Evolutionary conservation across 2,888 invertebrate genomes (phyloP).

Genomic region (Caenorhabditis angaria): DNA sequence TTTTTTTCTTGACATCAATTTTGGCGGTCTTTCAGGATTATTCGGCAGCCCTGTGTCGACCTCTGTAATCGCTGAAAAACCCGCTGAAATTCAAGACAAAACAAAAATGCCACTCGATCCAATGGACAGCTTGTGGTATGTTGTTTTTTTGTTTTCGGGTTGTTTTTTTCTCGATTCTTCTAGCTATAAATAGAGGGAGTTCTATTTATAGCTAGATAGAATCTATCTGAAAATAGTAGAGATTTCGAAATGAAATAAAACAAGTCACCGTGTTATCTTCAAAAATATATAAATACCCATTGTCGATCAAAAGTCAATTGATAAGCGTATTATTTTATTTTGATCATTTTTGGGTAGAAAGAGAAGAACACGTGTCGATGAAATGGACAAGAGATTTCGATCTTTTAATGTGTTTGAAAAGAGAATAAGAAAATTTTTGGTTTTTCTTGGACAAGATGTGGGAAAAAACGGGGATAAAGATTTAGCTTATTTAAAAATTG

Average conservation of each 20-base stretch:
- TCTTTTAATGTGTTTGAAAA: too few species aligned
- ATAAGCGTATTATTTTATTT: conserved; percentile 20
- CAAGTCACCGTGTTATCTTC: background rate
- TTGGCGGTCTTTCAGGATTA: conserved; percentile 25
- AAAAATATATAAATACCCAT: background rate
- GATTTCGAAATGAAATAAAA: background rate
- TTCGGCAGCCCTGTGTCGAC: conserved; percentile 45
- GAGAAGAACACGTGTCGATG: conserved; percentile 21
- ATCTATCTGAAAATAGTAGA: too few species aligned
- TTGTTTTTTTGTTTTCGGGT: too few species aligned
- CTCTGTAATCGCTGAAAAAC: conserved; percentile 31
- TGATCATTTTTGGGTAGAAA: too few species aligned
- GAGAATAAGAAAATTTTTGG: too few species aligned
- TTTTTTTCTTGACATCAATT: background rate
- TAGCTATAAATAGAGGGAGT: too few species aligned
- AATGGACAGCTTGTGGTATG: conserved; percentile 51
- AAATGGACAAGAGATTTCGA: conserved; percentile 13
- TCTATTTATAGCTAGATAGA: too few species aligned
- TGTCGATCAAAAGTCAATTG: background rate
- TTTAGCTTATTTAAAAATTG: too few species aligned
- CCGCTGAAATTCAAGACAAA: conserved; percentile 13
- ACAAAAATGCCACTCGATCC: conserved; percentile 49
- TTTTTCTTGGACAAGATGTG: too few species aligned
- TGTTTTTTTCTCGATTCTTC: too few species aligned
- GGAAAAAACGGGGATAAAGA: too few species aligned